Evolutionary conservation across 2,888 invertebrate genomes (phyloP).

Genomic region (Megastigmus dorsalis): DNA sequence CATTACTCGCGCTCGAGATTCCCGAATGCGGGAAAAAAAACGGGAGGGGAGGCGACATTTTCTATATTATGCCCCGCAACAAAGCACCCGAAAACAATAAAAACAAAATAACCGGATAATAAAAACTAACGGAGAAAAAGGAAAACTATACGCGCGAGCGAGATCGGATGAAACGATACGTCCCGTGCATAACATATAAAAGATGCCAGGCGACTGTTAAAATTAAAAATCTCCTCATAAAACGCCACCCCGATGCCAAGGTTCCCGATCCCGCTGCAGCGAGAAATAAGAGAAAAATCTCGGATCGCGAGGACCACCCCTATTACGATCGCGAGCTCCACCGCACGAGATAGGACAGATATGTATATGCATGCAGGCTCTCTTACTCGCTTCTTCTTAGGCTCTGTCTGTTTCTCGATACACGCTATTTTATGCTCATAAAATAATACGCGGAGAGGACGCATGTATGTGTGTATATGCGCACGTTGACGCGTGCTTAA

Average conservation of each 20-base stretch:
- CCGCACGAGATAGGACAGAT: slow-evolving; percentile 38
- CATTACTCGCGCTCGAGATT: slow-evolving; percentile 31
- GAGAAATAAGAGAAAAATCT: too few species aligned
- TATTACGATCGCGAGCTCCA: slow-evolving; percentile 14
- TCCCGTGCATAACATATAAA: slow-evolving; percentile 63
- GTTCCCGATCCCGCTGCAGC: too few species aligned
- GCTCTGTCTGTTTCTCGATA: not conserved
- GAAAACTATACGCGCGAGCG: slow-evolving; percentile 2
- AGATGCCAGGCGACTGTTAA: slow-evolving; percentile 66
- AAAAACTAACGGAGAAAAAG: slow-evolving; percentile 10
- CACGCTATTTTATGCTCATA: slow-evolving; percentile 40
- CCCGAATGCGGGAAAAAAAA: slow-evolving; percentile 33
- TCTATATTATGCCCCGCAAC: slow-evolving; percentile 31
- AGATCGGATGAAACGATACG: slow-evolving; percentile 72
- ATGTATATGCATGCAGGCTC: not conserved
- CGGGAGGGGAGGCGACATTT: too few species aligned
- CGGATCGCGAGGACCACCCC: slow-evolving; percentile 31
- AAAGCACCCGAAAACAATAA: slow-evolving; percentile 61
- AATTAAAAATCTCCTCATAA: slow-evolving; percentile 70
- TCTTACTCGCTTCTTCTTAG: not conserved
- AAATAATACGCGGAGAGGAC: slow-evolving; percentile 42
- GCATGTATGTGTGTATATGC: slow-evolving; percentile 26
- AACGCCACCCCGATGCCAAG: slow-evolving; percentile 61
- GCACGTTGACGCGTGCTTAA: slow-evolving; percentile 48
- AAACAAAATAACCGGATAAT: slow-evolving; percentile 33